Conservation (phyloP, 2,113 vertebrate genomes). For the Myiagra hebetior region DNA sequence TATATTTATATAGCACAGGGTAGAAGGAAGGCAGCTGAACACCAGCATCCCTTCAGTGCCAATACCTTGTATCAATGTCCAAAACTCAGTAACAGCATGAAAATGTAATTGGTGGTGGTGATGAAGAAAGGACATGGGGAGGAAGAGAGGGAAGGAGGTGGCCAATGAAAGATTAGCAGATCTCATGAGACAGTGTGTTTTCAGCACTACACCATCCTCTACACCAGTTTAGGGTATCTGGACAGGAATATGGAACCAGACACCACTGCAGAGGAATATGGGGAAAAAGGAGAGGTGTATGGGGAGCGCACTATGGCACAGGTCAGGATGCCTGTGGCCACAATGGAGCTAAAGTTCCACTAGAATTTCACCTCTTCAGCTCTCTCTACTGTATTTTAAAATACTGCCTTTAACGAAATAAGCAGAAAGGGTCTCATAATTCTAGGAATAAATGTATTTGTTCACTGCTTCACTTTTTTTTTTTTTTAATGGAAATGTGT, state of each 20-base stretch:
- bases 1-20: neutral
- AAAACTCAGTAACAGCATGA: neutral
- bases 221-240: neutral
- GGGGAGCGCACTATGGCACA: fast-evolving
- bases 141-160: neutral
- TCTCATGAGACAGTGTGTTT: neutral
- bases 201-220: fast-evolving
- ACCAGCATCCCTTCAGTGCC: neutral
- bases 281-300: neutral
- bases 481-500: neutral
- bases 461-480: neutral
- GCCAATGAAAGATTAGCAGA: neutral
- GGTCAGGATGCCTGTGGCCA: neutral
- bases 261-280: neutral
- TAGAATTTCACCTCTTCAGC: neutral
- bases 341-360: neutral
- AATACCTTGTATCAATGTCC: neutral
- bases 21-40: neutral
- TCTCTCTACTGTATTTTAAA: neutral
- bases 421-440: neutral
- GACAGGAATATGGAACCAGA: neutral
- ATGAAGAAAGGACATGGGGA: neutral
- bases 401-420: neutral
- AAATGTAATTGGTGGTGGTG: neutral
- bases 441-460: neutral